Conservation (phyloP, 2,888 invertebrate genomes). For the Chalcosyrphus nemorum region DNA sequence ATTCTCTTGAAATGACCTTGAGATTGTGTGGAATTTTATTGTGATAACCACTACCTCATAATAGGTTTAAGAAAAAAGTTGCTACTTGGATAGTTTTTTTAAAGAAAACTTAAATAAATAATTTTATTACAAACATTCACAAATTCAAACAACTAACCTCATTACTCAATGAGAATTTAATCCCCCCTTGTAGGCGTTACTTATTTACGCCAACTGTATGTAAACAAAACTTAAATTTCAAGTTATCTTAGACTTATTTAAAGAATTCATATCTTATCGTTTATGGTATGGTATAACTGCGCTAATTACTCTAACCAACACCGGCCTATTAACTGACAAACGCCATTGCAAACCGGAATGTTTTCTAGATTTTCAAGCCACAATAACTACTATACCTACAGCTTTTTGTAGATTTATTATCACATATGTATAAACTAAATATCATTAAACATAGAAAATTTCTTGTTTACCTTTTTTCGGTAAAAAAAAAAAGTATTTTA, state of each 20-base stretch:
- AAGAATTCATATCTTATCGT: slow-evolving; percentile 24
- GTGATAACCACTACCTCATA: no score
- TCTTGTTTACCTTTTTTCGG: background rate
- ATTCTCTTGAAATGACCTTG: no score
- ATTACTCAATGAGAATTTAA: background rate
- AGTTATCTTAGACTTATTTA: background rate
- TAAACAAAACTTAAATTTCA: background rate
- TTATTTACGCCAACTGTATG: background rate
- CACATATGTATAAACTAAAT: background rate
- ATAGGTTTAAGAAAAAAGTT: no score
- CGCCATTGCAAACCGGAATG: background rate
- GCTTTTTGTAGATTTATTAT: background rate
- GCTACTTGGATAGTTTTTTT: no score
- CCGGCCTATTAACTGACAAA: background rate
- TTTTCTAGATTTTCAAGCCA: background rate
- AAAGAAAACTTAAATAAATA: no score
- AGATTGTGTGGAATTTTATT: no score
- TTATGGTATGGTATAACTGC: background rate
- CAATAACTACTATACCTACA: background rate
- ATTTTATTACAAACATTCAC: no score
- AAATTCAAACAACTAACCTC: background rate
- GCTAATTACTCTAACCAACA: background rate
- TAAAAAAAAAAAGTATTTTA: background rate
- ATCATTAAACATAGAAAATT: background rate
- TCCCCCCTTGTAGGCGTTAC: background rate